phyloP scores from a whole-genome alignment of 2,113 vertebrate genomes.

The Caranx melampygus region DNA sequence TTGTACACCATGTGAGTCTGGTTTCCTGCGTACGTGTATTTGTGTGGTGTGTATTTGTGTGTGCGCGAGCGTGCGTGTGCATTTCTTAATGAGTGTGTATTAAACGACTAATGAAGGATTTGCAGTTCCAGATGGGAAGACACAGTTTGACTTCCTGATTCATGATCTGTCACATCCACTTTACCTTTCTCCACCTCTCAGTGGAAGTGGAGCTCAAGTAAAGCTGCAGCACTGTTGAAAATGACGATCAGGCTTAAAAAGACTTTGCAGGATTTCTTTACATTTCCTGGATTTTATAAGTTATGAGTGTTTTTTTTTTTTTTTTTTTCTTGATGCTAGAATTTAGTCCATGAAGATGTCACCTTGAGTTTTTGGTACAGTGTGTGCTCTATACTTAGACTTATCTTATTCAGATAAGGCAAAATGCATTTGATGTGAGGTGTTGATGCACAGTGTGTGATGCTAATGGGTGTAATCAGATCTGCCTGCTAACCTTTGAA shows the following conservation, averaged over 20 bases:
- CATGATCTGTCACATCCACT: constrained; percentile 63
- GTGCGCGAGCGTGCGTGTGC: not conserved
- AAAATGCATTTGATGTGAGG: not conserved
- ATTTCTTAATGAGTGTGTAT: constrained; percentile 50
- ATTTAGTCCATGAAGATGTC: not conserved
- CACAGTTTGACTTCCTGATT: constrained; percentile 63
- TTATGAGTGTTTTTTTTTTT: not conserved
- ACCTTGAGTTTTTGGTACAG: not conserved
- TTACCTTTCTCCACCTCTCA: constrained; percentile 37
- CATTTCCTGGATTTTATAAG: not conserved
- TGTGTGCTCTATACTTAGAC: not conserved
- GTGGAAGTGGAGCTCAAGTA: constrained; percentile 24
- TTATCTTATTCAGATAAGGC: too few relatives aligned
- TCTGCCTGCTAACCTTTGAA: constrained; percentile 6
- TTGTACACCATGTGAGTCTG: not conserved
- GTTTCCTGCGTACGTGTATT: not conserved
- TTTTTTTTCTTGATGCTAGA: not conserved
- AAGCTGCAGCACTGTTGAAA: constrained; percentile 11
- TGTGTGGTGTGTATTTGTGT: constrained; percentile 2
- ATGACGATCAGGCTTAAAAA: constrained; percentile 2
- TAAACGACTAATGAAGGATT: constrained; percentile 56
- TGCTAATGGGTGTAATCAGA: constrained; percentile 7
- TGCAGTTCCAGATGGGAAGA: constrained; percentile 53
- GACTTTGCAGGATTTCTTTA: not conserved
- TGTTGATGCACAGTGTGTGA: not conserved